Percentiles rank a stretch among this genome's conserved stretches.
These are phyloP conservation scores for Creontiades dilutus DNA, from an alignment of 2,888 invertebrate genomes.

Conservation along the genomic window DNA sequence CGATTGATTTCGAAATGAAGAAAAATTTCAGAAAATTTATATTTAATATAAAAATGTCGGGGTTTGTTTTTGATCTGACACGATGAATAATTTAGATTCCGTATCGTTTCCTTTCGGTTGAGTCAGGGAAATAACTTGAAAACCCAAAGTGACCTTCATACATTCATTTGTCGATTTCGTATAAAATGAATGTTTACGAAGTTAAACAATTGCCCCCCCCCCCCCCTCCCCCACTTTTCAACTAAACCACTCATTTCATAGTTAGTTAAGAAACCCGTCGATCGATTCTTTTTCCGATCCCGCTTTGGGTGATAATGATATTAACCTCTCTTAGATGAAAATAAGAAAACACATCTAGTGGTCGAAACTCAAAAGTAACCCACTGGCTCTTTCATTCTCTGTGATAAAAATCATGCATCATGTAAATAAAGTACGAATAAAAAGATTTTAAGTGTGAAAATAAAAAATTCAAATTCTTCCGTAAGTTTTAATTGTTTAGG, in stretches of 20 bases:
- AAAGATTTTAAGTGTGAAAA: constrained; percentile 49
- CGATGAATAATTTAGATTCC: too few species aligned
- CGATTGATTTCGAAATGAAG: too few species aligned
- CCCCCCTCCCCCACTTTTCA: neutral
- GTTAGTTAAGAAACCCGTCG: neutral
- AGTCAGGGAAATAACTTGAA: neutral
- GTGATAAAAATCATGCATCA: constrained; percentile 66
- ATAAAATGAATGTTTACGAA: neutral
- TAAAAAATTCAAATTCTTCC: constrained; percentile 60
- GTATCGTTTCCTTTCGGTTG: too few species aligned
- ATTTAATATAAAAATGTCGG: too few species aligned
- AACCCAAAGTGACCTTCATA: neutral
- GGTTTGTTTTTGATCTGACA: too few species aligned
- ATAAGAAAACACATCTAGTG: constrained; percentile 13
- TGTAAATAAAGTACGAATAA: constrained; percentile 66
- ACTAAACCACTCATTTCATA: neutral
- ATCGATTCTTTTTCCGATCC: neutral
- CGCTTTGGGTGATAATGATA: constrained; percentile 38
- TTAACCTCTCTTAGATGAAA: constrained; percentile 28
- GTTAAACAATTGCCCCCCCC: neutral
- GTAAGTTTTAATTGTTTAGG: constrained; percentile 65
- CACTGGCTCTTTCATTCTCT: constrained; percentile 71
- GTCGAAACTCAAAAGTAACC: constrained; percentile 53
- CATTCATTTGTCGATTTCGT: neutral
- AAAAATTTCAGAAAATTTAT: too few species aligned